Evolutionary conservation across 2,888 invertebrate species (phyloP).

Genomic region (Hirtodrosophila duncani): DNA sequence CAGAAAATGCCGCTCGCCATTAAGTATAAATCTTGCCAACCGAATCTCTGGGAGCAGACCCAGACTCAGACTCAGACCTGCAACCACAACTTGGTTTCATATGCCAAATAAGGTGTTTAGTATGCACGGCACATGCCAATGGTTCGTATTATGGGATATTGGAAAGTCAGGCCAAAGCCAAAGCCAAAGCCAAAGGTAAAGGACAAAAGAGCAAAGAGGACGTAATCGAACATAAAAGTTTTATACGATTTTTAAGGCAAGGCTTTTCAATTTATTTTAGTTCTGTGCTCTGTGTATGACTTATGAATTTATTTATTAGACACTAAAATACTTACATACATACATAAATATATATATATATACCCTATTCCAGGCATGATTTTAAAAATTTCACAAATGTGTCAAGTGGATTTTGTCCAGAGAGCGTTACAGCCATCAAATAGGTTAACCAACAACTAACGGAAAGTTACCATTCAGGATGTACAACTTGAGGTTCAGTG

Average conservation of each 20-base stretch:
- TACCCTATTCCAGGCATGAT: too few relatives aligned
- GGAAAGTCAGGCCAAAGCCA: constrained; percentile 26
- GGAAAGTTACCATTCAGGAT: too few relatives aligned
- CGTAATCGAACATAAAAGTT: constrained; percentile 38
- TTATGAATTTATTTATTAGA: constrained; percentile 43
- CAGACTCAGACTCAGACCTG: not conserved
- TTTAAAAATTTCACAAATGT: too few relatives aligned
- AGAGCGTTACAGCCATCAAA: too few relatives aligned
- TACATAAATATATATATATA: too few relatives aligned
- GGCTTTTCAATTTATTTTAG: constrained; percentile 58
- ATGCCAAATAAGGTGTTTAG: constrained; percentile 39
- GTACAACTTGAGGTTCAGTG: too few relatives aligned
- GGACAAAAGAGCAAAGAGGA: not conserved
- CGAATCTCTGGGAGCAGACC: constrained; percentile 20
- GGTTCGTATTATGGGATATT: constrained; percentile 46
- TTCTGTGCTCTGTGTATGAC: constrained; percentile 32
- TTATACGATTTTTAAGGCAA: constrained; percentile 44
- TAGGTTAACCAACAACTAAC: too few relatives aligned
- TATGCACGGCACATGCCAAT: constrained; percentile 51
- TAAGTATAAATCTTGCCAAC: constrained; percentile 53
- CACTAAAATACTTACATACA: constrained; percentile 32
- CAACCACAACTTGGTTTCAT: too few relatives aligned
- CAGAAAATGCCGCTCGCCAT: constrained; percentile 35
- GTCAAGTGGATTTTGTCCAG: too few relatives aligned
- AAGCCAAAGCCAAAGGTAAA: constrained; percentile 4